Evolutionary conservation across 2,797 vertebrate species (phyloP).

Genomic region (Capromys pilorides): DNA sequence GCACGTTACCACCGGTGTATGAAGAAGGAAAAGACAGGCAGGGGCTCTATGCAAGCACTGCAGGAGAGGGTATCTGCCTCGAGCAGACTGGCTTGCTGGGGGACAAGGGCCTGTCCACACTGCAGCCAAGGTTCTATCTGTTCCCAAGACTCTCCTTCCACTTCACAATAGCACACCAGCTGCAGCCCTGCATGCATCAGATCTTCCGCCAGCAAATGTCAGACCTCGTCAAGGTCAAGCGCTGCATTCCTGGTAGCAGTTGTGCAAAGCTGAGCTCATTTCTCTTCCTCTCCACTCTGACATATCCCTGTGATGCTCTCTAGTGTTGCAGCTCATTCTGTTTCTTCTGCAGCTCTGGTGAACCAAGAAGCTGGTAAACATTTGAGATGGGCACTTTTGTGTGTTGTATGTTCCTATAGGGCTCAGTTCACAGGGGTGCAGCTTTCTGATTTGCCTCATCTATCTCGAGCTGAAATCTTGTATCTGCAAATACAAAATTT

Average conservation of each 20-base stretch:
- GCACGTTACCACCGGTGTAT: not conserved
- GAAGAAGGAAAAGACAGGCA: not conserved
- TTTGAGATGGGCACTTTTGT: rapidly evolving
- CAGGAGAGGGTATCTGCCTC: not conserved
- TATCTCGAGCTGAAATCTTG: not conserved
- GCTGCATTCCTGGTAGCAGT: not conserved
- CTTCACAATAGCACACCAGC: not conserved
- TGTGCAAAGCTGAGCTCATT: not conserved
- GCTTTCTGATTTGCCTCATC: not conserved
- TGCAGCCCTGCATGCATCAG: not conserved
- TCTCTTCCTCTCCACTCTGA: not conserved
- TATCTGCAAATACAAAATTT: conserved; percentile 33
- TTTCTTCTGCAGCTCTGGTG: not conserved
- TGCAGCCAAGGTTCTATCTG: not conserved
- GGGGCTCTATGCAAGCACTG: not conserved
- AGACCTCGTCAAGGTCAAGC: not conserved
- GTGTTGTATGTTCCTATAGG: rapidly evolving
- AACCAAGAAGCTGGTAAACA: too few relatives aligned
- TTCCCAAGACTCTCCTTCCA: not conserved
- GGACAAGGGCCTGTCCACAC: not conserved
- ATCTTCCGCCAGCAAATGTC: not conserved
- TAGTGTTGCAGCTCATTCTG: not conserved
- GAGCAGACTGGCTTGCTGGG: not conserved
- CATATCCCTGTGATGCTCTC: not conserved
- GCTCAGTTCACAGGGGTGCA: not conserved